These are phyloP conservation scores for Bungarus multicinctus DNA, from an alignment of 2,113 vertebrate species.

Conservation along the genomic window DNA sequence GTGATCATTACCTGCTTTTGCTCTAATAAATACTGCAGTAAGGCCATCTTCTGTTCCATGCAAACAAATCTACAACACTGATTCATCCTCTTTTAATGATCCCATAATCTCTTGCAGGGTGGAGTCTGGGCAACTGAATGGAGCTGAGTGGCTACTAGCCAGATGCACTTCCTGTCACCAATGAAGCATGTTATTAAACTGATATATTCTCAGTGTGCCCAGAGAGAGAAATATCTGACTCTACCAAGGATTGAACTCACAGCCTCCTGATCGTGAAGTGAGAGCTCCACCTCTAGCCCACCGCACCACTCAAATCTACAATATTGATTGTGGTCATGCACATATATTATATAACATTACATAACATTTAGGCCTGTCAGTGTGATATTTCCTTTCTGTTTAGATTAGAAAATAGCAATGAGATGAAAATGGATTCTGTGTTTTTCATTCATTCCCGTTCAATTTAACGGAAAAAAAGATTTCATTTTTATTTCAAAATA, in stretches of 20 bases:
- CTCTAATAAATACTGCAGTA: neutral
- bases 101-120: too few species aligned
- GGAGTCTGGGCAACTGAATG: too few species aligned
- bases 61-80: neutral
- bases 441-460: neutral
- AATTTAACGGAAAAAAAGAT: neutral
- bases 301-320: neutral
- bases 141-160: too few species aligned
- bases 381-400: neutral
- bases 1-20: neutral
- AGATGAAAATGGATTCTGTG: neutral
- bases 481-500: neutral
- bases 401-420: neutral
- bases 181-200: too few species aligned
- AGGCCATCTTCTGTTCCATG: neutral
- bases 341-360: neutral
- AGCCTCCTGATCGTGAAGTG: too few species aligned
- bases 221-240: too few species aligned
- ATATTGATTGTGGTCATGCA: neutral
- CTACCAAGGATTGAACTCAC: too few species aligned
- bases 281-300: too few species aligned
- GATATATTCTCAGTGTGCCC: too few species aligned
- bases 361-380: neutral
- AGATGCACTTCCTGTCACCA: too few species aligned
- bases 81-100: too few species aligned